Evolutionary conservation across 2,888 invertebrate genomes (phyloP), one percentile per base, ranked within the genome.

Genomic region (Heteropelma amictum): DNA sequence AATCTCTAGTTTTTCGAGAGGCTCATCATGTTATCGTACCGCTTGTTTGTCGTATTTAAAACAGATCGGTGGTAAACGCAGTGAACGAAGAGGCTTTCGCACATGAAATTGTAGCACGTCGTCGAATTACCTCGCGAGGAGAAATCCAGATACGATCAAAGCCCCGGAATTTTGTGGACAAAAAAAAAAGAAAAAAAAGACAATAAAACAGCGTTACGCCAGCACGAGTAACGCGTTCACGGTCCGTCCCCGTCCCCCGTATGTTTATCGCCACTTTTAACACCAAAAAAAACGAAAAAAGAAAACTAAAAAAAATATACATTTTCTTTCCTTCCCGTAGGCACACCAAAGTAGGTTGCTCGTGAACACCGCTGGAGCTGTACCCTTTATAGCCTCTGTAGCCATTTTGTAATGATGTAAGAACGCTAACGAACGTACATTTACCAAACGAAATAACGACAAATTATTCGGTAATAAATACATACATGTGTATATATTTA

Each of bases 301-400:
- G 42, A 65, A 72, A 54, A 76, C 63, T 33, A 23, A 51, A 65
- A 51, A 65, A 72, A 54, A 76, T 63, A 68, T 49, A 77, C 64
- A 70, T 76, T 61, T 77, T 73, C 69, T 82, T 83, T 83, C 82
- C 81, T 84, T 85, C 86, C 85, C 80, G 87, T 88, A 88, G 86
- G 86, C 86, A 87, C 86, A 86, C 84, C 84, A 86, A 85, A 85
- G 88, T 88, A 88, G 87, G 88, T 88, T 87, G 88, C 88, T 88
- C 87, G 87, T 87, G 85, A 87, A 88, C 87, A 88, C 85, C 83
- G 84, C 85, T 85, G 86, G 85, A 86, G 85, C 84, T 84, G 84
- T 84, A 80, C 80, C 81, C 82, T 79, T 80, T 80, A 82, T 82
- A 82, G 83, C 82, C 82, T 83, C 69, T 80, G 82, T 83, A 85